phyloP scores from a whole-genome alignment of 2,888 invertebrate genomes.

The Villa cingulata region DNA sequence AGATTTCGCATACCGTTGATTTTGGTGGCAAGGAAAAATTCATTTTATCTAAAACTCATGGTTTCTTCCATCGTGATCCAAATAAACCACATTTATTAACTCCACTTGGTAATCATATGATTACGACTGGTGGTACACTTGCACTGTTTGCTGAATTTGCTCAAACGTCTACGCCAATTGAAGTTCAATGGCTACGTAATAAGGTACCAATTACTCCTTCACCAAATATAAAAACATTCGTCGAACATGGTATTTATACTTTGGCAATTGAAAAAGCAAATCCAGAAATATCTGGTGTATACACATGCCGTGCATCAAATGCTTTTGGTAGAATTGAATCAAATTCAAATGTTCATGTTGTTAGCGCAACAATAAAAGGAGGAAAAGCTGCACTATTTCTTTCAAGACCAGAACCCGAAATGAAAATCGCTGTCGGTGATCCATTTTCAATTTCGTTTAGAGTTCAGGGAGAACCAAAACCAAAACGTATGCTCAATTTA shows the following conservation, averaged over 20 bases:
- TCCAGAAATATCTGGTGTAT: constrained; percentile 58
- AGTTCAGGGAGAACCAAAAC: constrained; percentile 69
- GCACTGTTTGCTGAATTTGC: constrained; percentile 61
- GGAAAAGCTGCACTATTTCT: constrained; percentile 68
- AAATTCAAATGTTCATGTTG: constrained; percentile 55
- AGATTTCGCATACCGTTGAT: constrained; percentile 57
- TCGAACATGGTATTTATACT: constrained; percentile 56
- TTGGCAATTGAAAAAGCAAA: constrained; percentile 58
- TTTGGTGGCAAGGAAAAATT: constrained; percentile 42
- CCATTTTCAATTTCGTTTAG: constrained; percentile 73
- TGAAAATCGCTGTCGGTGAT: constrained; percentile 62
- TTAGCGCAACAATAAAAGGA: constrained; percentile 42
- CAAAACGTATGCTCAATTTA: constrained; percentile 49
- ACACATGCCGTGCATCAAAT: constrained; percentile 63
- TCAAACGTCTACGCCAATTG: constrained; percentile 55
- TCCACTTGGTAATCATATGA: constrained; percentile 55
- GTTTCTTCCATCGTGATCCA: constrained; percentile 38
- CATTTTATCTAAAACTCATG: constrained; percentile 34
- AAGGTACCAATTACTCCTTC: constrained; percentile 45
- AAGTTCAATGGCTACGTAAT: constrained; percentile 63
- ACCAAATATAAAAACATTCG: constrained; percentile 51
- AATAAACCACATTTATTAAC: constrained; percentile 54
- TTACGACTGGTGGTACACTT: constrained; percentile 62
- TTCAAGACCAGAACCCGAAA: constrained; percentile 62
- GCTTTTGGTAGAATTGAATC: constrained; percentile 60